A percentile compares a stretch with the other conserved stretches of the same genome.
Evolutionary conservation across 1,140 invertebrate species (phyloP).

Genomic region (Alviniconcha marisindica): DNA sequence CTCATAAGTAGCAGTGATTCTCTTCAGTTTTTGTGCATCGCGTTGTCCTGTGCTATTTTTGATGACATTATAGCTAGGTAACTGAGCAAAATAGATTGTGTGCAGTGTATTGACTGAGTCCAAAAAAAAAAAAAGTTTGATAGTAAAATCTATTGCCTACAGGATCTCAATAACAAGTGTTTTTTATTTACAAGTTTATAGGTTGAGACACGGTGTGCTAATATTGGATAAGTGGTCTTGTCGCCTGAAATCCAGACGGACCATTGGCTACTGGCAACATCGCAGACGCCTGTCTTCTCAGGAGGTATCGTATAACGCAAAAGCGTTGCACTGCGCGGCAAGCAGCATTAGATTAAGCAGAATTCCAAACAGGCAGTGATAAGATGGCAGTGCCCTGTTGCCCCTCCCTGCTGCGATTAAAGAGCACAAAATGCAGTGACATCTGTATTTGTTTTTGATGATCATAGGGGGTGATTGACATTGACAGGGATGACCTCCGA

Average conservation of each 20-base stretch:
- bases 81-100: too few relatives aligned
- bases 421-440: background rate
- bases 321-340: slow-evolving; percentile 14
- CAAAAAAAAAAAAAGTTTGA: too few relatives aligned
- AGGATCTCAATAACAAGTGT: slow-evolving; percentile 36
- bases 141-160: background rate
- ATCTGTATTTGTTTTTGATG: background rate
- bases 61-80: too few relatives aligned
- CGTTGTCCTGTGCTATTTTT: too few relatives aligned
- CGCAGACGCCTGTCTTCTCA: slow-evolving; percentile 26
- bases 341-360: background rate
- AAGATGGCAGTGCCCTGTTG: background rate
- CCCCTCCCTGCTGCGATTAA: background rate
- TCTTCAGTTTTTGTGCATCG: too few relatives aligned
- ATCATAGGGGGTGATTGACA: too few relatives aligned
- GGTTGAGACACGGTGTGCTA: slow-evolving; percentile 38
- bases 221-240: slow-evolving; percentile 39
- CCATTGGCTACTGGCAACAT: slow-evolving; percentile 23
- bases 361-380: too few relatives aligned
- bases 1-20: too few relatives aligned
- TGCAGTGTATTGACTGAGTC: too few relatives aligned
- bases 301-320: slow-evolving; percentile 41
- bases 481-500: too few relatives aligned
- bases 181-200: slow-evolving; percentile 37
- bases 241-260: slow-evolving; percentile 35